phyloP scores from a whole-genome alignment of 2,888 invertebrate species.

The Lapara coniferarum region DNA sequence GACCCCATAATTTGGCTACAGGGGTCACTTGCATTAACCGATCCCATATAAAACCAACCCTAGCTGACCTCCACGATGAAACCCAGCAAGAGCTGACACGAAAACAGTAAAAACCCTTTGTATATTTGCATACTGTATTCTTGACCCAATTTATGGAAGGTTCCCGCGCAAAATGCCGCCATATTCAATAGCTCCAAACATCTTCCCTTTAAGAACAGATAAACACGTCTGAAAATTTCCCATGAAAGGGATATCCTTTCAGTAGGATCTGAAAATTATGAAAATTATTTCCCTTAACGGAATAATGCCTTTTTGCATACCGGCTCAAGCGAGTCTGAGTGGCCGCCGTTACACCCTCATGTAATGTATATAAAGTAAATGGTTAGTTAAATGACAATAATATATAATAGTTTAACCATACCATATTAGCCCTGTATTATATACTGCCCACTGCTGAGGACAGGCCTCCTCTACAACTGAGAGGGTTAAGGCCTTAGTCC shows the following conservation, averaged over 20 bases:
- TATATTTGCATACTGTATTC: constrained; percentile 8
- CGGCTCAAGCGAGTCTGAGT: constrained; percentile 31
- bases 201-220: constrained; percentile 34
- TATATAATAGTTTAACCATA: no score
- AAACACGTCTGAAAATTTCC: constrained; percentile 32
- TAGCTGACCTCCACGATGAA: neutral
- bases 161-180: constrained; percentile 18
- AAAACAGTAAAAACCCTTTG: constrained; percentile 11
- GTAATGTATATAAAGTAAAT: constrained; percentile 34
- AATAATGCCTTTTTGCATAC: constrained; percentile 35
- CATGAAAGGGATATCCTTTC: constrained; percentile 31
- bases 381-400: constrained; percentile 27
- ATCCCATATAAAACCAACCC: no score
- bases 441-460: no score
- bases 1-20: no score
- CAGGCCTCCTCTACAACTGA: no score
- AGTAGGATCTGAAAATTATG: constrained; percentile 37
- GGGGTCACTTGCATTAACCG: no score
- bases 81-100: neutral
- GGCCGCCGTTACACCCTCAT: constrained; percentile 30
- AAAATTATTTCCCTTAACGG: constrained; percentile 42
- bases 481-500: no score
- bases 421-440: no score
- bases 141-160: constrained; percentile 19
- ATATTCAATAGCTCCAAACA: constrained; percentile 27